Evolutionary conservation across 1,140 invertebrate genomes (phyloP).

Genomic region (Drosophila sechellia): DNA sequence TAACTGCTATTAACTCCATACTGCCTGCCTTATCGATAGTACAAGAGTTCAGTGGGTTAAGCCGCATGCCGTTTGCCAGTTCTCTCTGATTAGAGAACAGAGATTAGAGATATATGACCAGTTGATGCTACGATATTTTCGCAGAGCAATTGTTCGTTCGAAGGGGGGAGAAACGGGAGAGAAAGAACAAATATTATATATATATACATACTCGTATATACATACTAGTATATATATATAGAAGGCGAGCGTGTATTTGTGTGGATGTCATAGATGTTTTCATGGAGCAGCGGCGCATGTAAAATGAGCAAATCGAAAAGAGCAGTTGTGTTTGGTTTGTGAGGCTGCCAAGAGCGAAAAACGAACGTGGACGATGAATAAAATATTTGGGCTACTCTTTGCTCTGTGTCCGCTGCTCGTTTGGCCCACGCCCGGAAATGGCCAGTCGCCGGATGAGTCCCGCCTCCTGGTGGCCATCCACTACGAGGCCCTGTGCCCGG

Average conservation of each 20-base stretch:
- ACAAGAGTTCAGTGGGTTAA: conserved; percentile 32
- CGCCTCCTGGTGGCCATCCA: conserved; percentile 62
- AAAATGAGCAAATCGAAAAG: conserved; percentile 18
- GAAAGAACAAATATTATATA: background rate
- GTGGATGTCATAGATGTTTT: conserved; percentile 15
- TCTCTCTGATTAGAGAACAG: conserved; percentile 22
- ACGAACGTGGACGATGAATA: conserved; percentile 36
- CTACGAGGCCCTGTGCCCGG: conserved; percentile 78
- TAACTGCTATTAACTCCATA: no score
- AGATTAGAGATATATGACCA: conserved; percentile 22
- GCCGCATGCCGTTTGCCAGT: background rate
- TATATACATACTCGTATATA: background rate
- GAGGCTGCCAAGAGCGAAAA: conserved; percentile 48
- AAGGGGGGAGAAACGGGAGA: conserved; percentile 11
- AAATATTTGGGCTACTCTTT: conserved; percentile 11
- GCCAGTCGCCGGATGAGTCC: conserved; percentile 7
- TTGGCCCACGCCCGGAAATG: conserved; percentile 3
- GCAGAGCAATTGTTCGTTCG: conserved; percentile 14
- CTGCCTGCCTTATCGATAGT: background rate
- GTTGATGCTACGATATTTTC: conserved; percentile 8
- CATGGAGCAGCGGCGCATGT: conserved; percentile 19
- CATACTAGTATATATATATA: conserved; percentile 3
- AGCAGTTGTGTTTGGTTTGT: conserved; percentile 60
- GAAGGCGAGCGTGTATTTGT: background rate
- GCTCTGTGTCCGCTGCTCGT: conserved; percentile 21